Evolutionary conservation across 2,797 vertebrate species (phyloP).

Genomic region (Natrix natrix): DNA sequence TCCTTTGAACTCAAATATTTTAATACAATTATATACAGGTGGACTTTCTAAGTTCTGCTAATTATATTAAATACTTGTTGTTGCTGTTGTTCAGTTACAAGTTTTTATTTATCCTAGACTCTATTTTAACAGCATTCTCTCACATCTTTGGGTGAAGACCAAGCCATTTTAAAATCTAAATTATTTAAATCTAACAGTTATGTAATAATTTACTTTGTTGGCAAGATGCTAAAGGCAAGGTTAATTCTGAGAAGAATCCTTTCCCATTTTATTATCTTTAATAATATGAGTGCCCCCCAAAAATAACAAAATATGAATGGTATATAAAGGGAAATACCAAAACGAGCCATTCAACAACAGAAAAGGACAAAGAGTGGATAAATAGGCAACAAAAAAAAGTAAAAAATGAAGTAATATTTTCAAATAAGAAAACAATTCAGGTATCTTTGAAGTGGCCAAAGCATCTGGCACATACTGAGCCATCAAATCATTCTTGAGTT

Average conservation of each 20-base stretch:
- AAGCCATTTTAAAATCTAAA: slow-evolving; percentile 15
- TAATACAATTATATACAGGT: background rate
- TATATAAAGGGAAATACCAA: background rate
- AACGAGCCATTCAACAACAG: background rate
- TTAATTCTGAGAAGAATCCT: slow-evolving; percentile 25
- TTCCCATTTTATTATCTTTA: background rate
- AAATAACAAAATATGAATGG: background rate
- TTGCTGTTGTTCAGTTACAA: no score
- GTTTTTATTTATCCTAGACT: background rate
- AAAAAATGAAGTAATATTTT: background rate
- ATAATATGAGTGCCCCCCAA: background rate
- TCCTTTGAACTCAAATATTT: background rate
- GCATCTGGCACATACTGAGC: background rate
- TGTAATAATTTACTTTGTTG: background rate
- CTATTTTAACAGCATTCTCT: background rate
- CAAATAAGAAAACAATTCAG: background rate
- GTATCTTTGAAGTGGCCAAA: background rate
- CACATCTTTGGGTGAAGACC: background rate
- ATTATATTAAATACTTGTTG: background rate
- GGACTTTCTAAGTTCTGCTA: background rate
- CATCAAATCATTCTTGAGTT: background rate
- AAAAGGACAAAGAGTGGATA: background rate
- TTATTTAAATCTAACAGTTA: slow-evolving; percentile 21
- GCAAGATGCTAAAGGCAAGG: background rate
- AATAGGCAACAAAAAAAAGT: background rate